Conservation (phyloP, 2,797 vertebrate genomes). For the Sebastes iracundus region DNA sequence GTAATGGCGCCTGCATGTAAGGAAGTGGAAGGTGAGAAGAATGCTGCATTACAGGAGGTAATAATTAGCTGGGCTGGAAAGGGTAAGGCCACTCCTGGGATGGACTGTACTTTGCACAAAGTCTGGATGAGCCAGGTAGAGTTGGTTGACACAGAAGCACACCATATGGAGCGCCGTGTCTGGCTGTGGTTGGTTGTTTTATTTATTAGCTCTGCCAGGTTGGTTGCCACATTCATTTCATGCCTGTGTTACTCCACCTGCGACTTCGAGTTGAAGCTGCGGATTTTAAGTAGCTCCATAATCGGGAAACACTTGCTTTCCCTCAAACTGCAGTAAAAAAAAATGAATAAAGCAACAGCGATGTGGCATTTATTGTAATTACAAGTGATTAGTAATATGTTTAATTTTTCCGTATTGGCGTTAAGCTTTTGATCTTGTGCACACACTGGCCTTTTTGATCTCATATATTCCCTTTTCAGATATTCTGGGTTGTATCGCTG, state of each 20-base stretch:
- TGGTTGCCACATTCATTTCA: slow-evolving; percentile 71
- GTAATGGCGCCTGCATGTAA: slow-evolving; percentile 6
- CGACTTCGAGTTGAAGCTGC: slow-evolving; percentile 42
- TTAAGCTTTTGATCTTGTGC: slow-evolving; percentile 34
- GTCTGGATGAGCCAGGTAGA: slow-evolving; percentile 38
- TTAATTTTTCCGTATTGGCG: not conserved
- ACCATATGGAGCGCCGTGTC: slow-evolving; percentile 54
- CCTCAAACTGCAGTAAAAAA: not conserved
- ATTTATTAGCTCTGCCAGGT: slow-evolving; percentile 74
- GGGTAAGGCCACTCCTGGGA: slow-evolving; percentile 42
- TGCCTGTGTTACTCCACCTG: slow-evolving; percentile 68
- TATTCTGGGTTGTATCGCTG: not conserved
- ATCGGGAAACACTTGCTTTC: slow-evolving; percentile 8
- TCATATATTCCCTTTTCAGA: slow-evolving; percentile 17
- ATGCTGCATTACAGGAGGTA: slow-evolving; percentile 11
- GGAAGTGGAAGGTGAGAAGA: slow-evolving; percentile 7
- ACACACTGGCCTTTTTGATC: slow-evolving; percentile 42
- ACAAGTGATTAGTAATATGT: slow-evolving; percentile 30
- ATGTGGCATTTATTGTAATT: slow-evolving; percentile 29
- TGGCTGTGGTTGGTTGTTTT: slow-evolving; percentile 66
- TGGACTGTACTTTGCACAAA: slow-evolving; percentile 30
- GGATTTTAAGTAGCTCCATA: slow-evolving; percentile 44
- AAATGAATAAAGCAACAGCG: not conserved
- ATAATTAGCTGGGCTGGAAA: slow-evolving; percentile 35
- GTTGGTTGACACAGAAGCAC: slow-evolving; percentile 34